A percentile compares a stretch with the other conserved stretches of the same genome.
phyloP scores from a whole-genome alignment of 2,113 vertebrate species.

The Chrysemys picta region DNA sequence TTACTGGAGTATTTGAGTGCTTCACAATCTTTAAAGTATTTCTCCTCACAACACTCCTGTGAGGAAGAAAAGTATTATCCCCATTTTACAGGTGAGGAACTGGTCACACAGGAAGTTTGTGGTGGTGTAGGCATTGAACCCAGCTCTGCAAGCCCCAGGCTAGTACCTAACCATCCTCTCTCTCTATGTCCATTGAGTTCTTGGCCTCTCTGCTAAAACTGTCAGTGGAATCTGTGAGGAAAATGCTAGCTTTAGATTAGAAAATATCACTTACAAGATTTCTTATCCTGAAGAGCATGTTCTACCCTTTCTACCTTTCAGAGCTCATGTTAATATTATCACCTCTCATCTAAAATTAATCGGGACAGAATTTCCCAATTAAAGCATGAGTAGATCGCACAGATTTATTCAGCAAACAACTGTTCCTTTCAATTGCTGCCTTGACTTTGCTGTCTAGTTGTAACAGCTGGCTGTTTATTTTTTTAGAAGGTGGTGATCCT shows the following conservation, averaged over 20 bases:
- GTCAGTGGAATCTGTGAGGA: background rate
- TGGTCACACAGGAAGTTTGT: background rate
- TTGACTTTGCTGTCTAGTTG: conserved; percentile 21
- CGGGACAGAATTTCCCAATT: conserved; percentile 25
- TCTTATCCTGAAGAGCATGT: conserved; percentile 3
- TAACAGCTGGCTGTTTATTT: conserved; percentile 12
- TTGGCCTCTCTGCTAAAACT: background rate
- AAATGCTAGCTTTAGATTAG: background rate
- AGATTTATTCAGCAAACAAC: conserved; percentile 32
- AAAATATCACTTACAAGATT: background rate
- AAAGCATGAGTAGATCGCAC: conserved; percentile 1
- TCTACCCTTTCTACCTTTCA: background rate
- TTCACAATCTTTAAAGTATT: background rate
- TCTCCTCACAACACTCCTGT: background rate
- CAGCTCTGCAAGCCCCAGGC: background rate
- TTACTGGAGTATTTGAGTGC: background rate
- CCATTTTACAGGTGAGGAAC: background rate
- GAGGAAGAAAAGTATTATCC: background rate
- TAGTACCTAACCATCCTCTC: background rate
- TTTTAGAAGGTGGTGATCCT: conserved; percentile 33
- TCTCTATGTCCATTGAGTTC: background rate
- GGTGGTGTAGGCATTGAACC: background rate
- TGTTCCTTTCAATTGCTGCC: background rate
- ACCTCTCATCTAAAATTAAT: conserved; percentile 52
- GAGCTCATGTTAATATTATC: conserved; percentile 43